These are phyloP conservation scores for Amphipoea oculea DNA, from an alignment of 2,888 invertebrate genomes.

Conservation along the genomic window DNA sequence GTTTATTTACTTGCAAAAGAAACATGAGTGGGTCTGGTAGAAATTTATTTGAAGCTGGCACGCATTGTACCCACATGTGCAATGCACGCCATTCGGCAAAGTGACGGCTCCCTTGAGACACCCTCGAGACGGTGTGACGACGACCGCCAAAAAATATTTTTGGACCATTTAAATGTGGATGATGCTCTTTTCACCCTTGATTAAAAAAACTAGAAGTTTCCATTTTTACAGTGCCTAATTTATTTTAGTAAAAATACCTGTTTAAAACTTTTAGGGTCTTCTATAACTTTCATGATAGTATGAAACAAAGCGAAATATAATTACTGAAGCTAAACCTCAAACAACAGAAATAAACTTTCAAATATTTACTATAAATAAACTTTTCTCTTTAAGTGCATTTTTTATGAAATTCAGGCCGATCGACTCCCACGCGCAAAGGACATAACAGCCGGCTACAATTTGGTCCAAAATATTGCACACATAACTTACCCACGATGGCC, in stretches of 20 bases:
- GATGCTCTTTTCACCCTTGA: background rate
- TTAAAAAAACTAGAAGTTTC: slow-evolving; percentile 6
- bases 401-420: slow-evolving; percentile 13
- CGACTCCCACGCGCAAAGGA: slow-evolving; percentile 21
- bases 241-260: background rate
- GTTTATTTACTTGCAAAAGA: slow-evolving; percentile 45
- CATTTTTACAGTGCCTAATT: background rate
- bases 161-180: slow-evolving; percentile 5
- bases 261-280: background rate
- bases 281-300: background rate
- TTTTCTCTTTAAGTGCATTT: background rate
- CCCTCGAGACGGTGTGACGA: slow-evolving; percentile 50
- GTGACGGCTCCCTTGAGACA: slow-evolving; percentile 47
- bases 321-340: too few species aligned
- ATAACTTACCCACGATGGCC: slow-evolving; percentile 75
- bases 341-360: background rate
- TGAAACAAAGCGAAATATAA: background rate
- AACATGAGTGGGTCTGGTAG: slow-evolving; percentile 38
- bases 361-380: background rate
- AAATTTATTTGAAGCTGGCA: slow-evolving; percentile 46
- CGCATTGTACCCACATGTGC: slow-evolving; percentile 46
- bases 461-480: slow-evolving; percentile 73
- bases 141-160: slow-evolving; percentile 43
- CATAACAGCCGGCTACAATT: slow-evolving; percentile 55
- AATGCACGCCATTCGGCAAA: slow-evolving; percentile 41